Conservation (phyloP, 1,140 invertebrate species). For the Mycetomoellerius zeteki region DNA sequence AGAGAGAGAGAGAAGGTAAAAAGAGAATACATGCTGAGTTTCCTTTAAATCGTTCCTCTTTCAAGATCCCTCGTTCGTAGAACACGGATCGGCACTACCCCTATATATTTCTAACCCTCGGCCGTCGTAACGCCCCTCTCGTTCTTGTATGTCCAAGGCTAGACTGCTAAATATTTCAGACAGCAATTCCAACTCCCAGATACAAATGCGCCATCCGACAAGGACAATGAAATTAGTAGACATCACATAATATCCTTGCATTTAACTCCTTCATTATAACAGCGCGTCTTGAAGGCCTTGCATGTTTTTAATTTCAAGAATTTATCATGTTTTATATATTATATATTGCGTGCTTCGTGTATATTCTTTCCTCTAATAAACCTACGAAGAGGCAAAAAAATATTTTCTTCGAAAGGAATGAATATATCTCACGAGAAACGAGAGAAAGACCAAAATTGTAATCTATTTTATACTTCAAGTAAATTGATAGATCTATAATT, state of each 20-base stretch:
- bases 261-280: conserved; percentile 33
- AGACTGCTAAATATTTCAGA: conserved; percentile 81
- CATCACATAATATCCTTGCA: conserved; percentile 7
- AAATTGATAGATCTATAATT: neutral
- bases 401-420: neutral
- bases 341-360: neutral
- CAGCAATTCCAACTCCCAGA: conserved; percentile 75
- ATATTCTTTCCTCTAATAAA: neutral
- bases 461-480: neutral
- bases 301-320: conserved; percentile 42
- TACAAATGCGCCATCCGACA: conserved; percentile 59
- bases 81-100: conserved; percentile 68
- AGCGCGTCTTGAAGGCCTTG: neutral
- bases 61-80: conserved; percentile 49
- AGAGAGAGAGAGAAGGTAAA: neutral
- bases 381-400: neutral
- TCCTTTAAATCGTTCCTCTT: conserved; percentile 26
- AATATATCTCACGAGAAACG: neutral
- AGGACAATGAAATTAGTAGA: conserved; percentile 77
- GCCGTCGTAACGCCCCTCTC: conserved; percentile 19
- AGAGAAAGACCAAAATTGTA: neutral
- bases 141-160: conserved; percentile 61
- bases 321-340: conserved; percentile 26
- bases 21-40: conserved; percentile 29
- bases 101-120: conserved; percentile 64